Base-by-base conservation (phyloP, 2,113 vertebrate genomes). In the Alces alces region DNA sequence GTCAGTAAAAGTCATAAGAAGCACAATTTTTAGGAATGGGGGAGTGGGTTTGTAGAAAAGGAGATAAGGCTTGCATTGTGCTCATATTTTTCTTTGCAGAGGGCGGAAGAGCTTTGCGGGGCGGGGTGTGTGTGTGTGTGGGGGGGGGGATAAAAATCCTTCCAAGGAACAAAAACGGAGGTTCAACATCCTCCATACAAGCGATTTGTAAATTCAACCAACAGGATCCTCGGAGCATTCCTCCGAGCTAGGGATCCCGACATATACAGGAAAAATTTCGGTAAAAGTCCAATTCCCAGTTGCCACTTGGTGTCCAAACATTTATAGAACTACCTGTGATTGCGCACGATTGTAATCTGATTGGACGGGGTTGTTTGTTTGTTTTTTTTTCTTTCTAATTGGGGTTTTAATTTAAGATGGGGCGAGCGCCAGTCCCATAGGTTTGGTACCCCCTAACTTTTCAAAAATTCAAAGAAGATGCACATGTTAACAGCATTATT, bases 351-450 rank as follows among this genome's bases (percentile, higher is more conserved):
- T 39, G 39, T 33, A 27, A 33, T 39, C 13, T 0, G 25, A 15
- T 6, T 33, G 78, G 36, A 10, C 1, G 7, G 21, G 0, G 10
- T 11, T 54, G 3, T 2, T 28, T 27, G 12, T 33, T n/a, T n/a
- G n/a, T n/a, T 2, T 5, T 27, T n/a, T 5, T 45, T 39, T 12
- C 66, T 39, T 70, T 14, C 4, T 1, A 13, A 5, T 47, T 88
- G 45, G 15, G 13, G 13, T 64, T 87, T 96, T 95, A 85, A 57
- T 88, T 55, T 52, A 57, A 47, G 21, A 30, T 30, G 1, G 33
- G 14, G n/a, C 7, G 4, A 15, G 4, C 9, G 19, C 66, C 73
- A 45, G 2, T 92, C 2, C n/a, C 19, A 47, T 0, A 1, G 3
- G 8, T 50, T 70, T n/a, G 13, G 11, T 80, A 8, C 13, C 33